These are phyloP conservation scores for Drosophila anomalata DNA, from an alignment of 2,888 invertebrate species.

Conservation along the genomic window DNA sequence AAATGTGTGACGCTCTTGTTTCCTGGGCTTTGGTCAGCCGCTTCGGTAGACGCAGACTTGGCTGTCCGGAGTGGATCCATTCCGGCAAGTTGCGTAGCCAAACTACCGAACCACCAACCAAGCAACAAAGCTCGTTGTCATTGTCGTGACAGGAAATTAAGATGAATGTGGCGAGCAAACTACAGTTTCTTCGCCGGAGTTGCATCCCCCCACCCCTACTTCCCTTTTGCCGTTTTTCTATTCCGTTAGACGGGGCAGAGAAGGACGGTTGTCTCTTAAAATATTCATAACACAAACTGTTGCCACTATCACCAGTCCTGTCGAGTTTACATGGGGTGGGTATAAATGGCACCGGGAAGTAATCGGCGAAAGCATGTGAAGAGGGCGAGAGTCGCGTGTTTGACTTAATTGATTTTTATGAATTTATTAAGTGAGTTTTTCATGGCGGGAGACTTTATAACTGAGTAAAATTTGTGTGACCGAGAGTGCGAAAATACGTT, in stretches of 20 bases:
- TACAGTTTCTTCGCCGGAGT: slow-evolving; percentile 58
- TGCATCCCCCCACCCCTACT: slow-evolving; percentile 14
- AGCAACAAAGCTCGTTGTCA: slow-evolving; percentile 68
- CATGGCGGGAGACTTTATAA: slow-evolving; percentile 21
- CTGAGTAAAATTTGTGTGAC: slow-evolving; percentile 1
- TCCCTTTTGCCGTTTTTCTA: slow-evolving; percentile 42
- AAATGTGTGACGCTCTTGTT: slow-evolving; percentile 49
- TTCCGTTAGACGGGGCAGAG: slow-evolving; percentile 42
- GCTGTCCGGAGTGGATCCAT: slow-evolving; percentile 5
- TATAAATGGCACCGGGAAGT: slow-evolving; percentile 41
- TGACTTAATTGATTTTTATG: slow-evolving; percentile 72
- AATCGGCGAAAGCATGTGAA: slow-evolving; percentile 23
- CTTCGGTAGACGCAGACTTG: slow-evolving; percentile 57
- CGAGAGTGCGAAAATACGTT: slow-evolving; percentile 34
- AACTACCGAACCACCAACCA: slow-evolving; percentile 26
- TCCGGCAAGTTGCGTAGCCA: neutral
- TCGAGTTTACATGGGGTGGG: neutral
- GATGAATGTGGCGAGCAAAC: slow-evolving; percentile 79
- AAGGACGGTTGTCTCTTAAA: slow-evolving; percentile 58
- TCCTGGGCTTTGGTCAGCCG: slow-evolving; percentile 36
- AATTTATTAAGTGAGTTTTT: slow-evolving; percentile 57
- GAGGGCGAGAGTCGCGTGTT: slow-evolving; percentile 48
- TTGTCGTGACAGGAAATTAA: slow-evolving; percentile 79
- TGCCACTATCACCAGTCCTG: slow-evolving; percentile 62
- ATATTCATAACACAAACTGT: slow-evolving; percentile 77